Base-by-base conservation (phyloP, 2,888 invertebrate species). In the Erebia ligea region DNA sequence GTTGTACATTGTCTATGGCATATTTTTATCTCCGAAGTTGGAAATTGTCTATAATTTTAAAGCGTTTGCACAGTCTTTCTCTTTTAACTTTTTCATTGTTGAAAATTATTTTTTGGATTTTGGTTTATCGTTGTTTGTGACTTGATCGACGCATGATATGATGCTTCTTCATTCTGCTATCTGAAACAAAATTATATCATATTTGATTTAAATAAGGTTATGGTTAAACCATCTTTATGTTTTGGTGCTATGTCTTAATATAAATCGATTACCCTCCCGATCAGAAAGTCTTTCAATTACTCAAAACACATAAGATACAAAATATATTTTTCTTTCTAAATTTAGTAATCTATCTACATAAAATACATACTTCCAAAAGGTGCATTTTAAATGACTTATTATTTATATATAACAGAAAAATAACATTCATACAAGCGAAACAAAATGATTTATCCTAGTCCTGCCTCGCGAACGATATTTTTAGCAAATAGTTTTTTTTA, bases 1-100 rank as follows among this genome's bases (percentile, higher is more conserved):
- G 82, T 86, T 87, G 87, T 86, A 87, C 92, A 92, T 92, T 89
- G 89, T 92, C 92, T 91, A 92, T 81, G 84, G 80, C 80, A 85
- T 86, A 83, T 81, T 85, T 78, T 81, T 79, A 76, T 79, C 80
- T 80, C 84, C 86, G 82, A 83, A 91, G 91, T 90, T 87, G 84
- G 91, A 89, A 80, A 84, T 81, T 79, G 76, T 83, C 85, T 85
- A 87, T 81, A 82, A 81, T 77, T 75, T 75, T 73, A 74, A 76
- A 70, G 72, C 69, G 67, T 69, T 77, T 68, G 76, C 70, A 78
- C 76, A 79, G 73, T 77, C 76, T 70, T 76, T 79, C 78, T 83
- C 82, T 79, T 85, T 87, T 81, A 83, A 75, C 76, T 84, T 86
- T 84, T 87, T 87, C 87, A 87, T 89, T 75, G 76, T 85, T 78